These are phyloP conservation scores for Acronicta psi DNA, from an alignment of 2,888 invertebrate genomes.

Conservation along the genomic window DNA sequence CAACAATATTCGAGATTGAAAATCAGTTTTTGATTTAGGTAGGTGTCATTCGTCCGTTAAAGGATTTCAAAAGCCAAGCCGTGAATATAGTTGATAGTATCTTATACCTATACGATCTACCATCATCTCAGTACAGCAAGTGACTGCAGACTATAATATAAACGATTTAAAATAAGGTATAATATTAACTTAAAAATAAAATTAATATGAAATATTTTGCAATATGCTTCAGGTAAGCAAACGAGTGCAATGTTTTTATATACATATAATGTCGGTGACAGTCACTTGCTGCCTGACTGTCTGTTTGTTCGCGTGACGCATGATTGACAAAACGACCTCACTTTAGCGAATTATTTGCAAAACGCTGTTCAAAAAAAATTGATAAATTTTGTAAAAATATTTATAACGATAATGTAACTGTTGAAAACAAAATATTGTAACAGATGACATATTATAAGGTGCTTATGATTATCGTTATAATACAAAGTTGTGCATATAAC, in stretches of 20 bases:
- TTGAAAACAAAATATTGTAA: slow-evolving; percentile 86
- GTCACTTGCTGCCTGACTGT: slow-evolving; percentile 49
- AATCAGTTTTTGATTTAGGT: slow-evolving; percentile 11
- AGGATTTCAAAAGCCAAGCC: slow-evolving; percentile 12
- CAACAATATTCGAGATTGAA: slow-evolving; percentile 12
- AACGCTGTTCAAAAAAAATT: slow-evolving; percentile 81
- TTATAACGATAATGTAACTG: slow-evolving; percentile 87
- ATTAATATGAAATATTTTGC: slow-evolving; percentile 49
- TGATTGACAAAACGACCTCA: slow-evolving; percentile 66
- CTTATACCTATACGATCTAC: slow-evolving; percentile 25
- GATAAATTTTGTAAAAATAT: slow-evolving; percentile 88
- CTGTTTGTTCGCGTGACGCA: slow-evolving; percentile 54
- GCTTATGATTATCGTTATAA: slow-evolving; percentile 89
- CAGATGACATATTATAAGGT: slow-evolving; percentile 88
- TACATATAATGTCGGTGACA: slow-evolving; percentile 40
- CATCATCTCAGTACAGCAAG: slow-evolving; percentile 44
- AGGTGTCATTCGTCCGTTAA: no score
- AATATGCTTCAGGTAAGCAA: slow-evolving; percentile 61
- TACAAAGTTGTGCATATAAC: slow-evolving; percentile 88
- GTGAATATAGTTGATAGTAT: slow-evolving; percentile 45
- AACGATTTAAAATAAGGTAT: slow-evolving; percentile 56
- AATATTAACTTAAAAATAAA: slow-evolving; percentile 32
- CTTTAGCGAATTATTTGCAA: slow-evolving; percentile 76
- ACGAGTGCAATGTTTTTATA: slow-evolving; percentile 56
- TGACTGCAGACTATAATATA: slow-evolving; percentile 50